Evolutionary conservation across 2,888 invertebrate species (phyloP), one percentile per base, ranked within the genome.

Genomic region (Rhopalosiphum nymphaeae): DNA sequence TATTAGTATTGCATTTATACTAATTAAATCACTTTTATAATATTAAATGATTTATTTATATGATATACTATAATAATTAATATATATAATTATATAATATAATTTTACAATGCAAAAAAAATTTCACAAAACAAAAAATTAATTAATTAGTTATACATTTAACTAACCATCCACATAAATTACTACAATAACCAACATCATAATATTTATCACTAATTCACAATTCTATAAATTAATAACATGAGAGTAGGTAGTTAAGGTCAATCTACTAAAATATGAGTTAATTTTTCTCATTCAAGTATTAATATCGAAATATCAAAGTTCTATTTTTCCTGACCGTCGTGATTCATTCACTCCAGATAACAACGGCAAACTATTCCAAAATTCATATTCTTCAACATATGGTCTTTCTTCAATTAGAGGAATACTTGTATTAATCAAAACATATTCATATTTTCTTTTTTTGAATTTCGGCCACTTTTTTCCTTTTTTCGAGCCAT

Each of bases 331-430:
- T 16, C 25, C n/a, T n/a, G n/a, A n/a, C 1, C 13, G 0, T 46
- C 0, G n/a, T 46, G 9, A 0, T 16, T 46, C 4, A 16, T 90
- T 46, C 21, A 67, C 3, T 25, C 46, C 46, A 25, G 91, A 84
- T 1, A 53, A 42, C 0, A 92, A 3, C 25, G 92, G 87, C 57
- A 92, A 61, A 61, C 25, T 26, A 36, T 84, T 49, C 91, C 91
- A 91, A 91, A 91, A 91, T 44, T 85, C 49, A 25, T 84, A 84
- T 13, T 78, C 49, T 1, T 91, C 91, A 16, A 26, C n/a, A 26
- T 89, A 57, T 13, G 53, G 53, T 0, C 3, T 42, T 26, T 89
- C 26, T 10, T 42, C 26, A 13, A 89, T n/a, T 1, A 89, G 5
- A 25, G 89, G 89, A 42, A 11, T 42, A 42, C 89, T 89, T 26